Base-by-base conservation (phyloP, 2,113 vertebrate genomes). In the Condylura cristata region DNA sequence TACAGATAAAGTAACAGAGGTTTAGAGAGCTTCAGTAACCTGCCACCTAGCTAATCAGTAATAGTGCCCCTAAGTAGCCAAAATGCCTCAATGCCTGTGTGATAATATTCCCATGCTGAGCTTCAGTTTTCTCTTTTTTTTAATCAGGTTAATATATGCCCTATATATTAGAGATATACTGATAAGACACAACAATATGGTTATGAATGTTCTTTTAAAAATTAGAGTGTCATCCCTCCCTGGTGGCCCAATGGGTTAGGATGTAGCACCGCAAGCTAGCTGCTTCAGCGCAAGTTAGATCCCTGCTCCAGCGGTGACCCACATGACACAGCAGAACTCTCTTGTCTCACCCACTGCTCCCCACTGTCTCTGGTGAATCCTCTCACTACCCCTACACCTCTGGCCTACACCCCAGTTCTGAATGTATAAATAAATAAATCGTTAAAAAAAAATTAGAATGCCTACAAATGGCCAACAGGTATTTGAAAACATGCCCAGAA, bases 191-290 rank as follows among this genome's bases (percentile, higher is more conserved):
- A 18, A 39, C 41, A 61, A 74, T 75, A 60, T 91, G 60, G 39
- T 56, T 61, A 18, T 85, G 18, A 90, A 39, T 84, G 39, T 93
- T 37, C 18, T 92, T 90, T 92, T 71, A 70, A 92, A 94, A 92
- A 17, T 68, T 53, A 70, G 12, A 48, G 37, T 11, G n/a, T n/a
- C 46, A 48, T 48, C 46, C 12, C 46, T 48, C 12, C 12, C 46
- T 48, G 12, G 46, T 48, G n/a, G n/a, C n/a, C n/a, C n/a, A n/a
- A n/a, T n/a, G n/a, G n/a, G n/a, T n/a, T n/a, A n/a, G n/a, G n/a
- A n/a, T n/a, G n/a, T n/a, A n/a, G n/a, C n/a, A n/a, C n/a, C n/a
- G n/a, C n/a, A n/a, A n/a, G n/a, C n/a, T n/a, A n/a, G n/a, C n/a
- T n/a, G n/a, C n/a, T n/a, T n/a, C n/a, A n/a, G n/a, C n/a, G n/a